phyloP scores from a whole-genome alignment of 2,797 vertebrate genomes.

The Geotrypetes seraphini region DNA sequence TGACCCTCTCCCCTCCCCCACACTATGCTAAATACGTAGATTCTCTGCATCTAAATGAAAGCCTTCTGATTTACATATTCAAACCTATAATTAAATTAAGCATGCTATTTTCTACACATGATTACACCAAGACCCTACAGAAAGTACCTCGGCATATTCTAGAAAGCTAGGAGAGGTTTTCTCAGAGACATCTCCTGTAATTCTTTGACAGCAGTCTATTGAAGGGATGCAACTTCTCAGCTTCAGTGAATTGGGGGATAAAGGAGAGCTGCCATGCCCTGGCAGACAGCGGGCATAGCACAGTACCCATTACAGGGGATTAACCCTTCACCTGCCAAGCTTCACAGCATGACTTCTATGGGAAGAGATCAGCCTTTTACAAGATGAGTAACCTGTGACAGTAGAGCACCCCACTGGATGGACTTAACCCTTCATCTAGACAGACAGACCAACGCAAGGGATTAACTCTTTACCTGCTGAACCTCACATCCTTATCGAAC shows the following conservation, averaged over 20 bases:
- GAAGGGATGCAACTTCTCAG: neutral
- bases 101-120: neutral
- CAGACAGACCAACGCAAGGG: too few species aligned
- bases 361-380: too few species aligned
- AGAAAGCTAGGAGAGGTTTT: neutral
- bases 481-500: too few species aligned
- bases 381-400: accelerated
- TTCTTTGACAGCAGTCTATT: neutral
- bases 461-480: too few species aligned
- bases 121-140: neutral
- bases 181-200: neutral
- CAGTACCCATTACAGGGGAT: too few species aligned
- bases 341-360: neutral
- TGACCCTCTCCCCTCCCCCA: neutral
- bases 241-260: too few species aligned
- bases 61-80: neutral
- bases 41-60: neutral
- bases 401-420: neutral
- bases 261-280: too few species aligned
- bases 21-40: too few species aligned
- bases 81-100: neutral
- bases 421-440: neutral
- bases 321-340: neutral
- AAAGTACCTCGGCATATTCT: accelerated
- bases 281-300: too few species aligned